These are phyloP conservation scores for Chaenodraco wilsoni DNA, from an alignment of 2,797 vertebrate species.

Conservation along the genomic window DNA sequence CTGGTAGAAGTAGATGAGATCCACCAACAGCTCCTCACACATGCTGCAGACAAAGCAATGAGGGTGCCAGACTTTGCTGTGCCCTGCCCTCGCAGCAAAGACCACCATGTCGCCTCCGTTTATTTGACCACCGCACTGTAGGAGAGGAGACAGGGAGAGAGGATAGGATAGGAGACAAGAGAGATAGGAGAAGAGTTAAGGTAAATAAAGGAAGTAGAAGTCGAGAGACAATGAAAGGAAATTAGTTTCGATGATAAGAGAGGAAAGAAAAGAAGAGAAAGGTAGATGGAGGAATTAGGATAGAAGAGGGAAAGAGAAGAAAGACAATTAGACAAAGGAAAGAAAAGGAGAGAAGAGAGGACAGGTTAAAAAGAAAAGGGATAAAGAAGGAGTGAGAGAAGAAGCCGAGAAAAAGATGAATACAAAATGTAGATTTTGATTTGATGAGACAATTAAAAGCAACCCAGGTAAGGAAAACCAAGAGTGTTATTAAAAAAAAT, in stretches of 20 bases:
- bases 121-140: conserved; percentile 94
- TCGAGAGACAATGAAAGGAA: background rate
- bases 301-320: background rate
- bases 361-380: background rate
- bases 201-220: background rate
- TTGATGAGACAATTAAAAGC: conserved; percentile 25
- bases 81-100: conserved; percentile 93
- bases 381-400: background rate
- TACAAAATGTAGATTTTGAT: conserved; percentile 16
- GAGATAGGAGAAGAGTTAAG: background rate
- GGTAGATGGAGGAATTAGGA: no score
- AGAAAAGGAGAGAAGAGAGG: background rate
- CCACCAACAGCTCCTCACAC: conserved; percentile 95
- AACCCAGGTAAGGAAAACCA: background rate
- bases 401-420: conserved; percentile 11
- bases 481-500: background rate
- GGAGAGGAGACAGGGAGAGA: conserved; percentile 14
- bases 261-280: background rate
- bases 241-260: background rate
- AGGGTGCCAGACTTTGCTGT: conserved; percentile 96
- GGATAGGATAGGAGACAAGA: conserved; percentile 1
- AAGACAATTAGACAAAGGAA: background rate
- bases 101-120: conserved; percentile 95
- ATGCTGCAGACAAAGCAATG: conserved; percentile 95
- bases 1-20: conserved; percentile 98